These are phyloP conservation scores for Muraenolepis orangiensis DNA, from an alignment of 2,797 vertebrate species.

Conservation along the genomic window DNA sequence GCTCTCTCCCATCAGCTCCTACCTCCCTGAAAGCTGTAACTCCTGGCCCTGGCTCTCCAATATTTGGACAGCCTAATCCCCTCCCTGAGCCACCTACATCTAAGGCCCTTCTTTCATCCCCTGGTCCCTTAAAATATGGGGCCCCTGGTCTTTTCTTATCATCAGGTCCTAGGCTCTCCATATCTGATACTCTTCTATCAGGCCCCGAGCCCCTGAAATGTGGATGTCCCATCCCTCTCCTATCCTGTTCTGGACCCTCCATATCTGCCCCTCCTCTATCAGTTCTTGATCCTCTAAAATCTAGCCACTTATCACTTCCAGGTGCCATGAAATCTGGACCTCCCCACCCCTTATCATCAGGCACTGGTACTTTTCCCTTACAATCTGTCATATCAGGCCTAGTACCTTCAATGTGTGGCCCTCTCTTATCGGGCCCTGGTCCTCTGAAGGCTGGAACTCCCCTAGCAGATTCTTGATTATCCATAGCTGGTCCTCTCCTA, in stretches of 20 bases:
- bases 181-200: conserved; percentile 13
- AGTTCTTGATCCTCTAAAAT: conserved; percentile 1
- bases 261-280: not conserved
- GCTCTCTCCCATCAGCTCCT: not conserved
- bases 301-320: conserved; percentile 1
- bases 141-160: conserved; percentile 19
- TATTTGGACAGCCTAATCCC: not conserved
- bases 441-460: not conserved
- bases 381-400: not conserved
- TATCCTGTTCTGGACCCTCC: conserved; percentile 9
- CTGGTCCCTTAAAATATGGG: conserved; percentile 9
- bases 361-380: not conserved
- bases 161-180: conserved; percentile 20
- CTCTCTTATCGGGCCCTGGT: conserved; percentile 21
- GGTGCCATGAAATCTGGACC: not conserved
- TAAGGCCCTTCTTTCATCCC: conserved; percentile 23
- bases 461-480: not conserved
- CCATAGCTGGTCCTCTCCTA: conserved; percentile 25
- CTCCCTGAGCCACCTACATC: conserved; percentile 16
- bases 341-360: not conserved
- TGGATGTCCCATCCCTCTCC: not conserved
- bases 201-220: conserved; percentile 1
- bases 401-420: conserved; percentile 22
- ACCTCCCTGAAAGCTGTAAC: not conserved
- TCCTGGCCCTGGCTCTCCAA: not conserved